Evolutionary conservation across 2,797 vertebrate genomes (phyloP), one percentile per base, ranked within the genome.

Genomic region (Siniperca scherzeri): DNA sequence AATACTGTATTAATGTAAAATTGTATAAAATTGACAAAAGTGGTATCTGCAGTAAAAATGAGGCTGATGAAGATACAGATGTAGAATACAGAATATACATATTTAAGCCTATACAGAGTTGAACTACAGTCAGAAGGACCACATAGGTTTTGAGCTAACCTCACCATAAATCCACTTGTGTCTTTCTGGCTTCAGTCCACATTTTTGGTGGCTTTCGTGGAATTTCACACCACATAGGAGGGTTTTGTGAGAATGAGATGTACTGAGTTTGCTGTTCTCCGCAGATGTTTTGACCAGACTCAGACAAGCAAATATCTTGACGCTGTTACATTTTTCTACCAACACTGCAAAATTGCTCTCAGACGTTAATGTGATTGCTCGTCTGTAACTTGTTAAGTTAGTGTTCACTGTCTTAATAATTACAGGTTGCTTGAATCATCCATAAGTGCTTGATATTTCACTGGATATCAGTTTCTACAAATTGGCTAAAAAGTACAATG

Each of bases 181-280:
- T 81, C 61, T 82, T 36, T 79, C 74, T 86, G 90, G 85, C 80
- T 82, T 33, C 55, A 7, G 52, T 74, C 77, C 74, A 79, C 74
- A 80, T 88, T 89, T 90, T 88, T 80, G 60, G 87, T 80, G 82
- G 82, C 65, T 83, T 84, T 48, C 33, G 84, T 87, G 92, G 91
- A 90, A 93, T 94, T 90, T 94, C 88, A 88, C 94, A 30, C 65
- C 77, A 93, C 81, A 94, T 86, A 84, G 79, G 71, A 80, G 66
- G 78, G 74, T 72, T 75, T 78, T 88, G 73, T 88, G 79, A 84
- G 84, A 65, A 30, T 30, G 30, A 30, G 30, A 30, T 3, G 30
- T 30, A 30, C 30, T 30, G 30, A 30, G 67, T 13, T 40, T 61
- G 46, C 83, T 76, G 67, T 83, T 82, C 27, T 50, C 78, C 77